Evolutionary conservation across 2,113 vertebrate genomes (phyloP).

Genomic region (Protomyctophum bolini): DNA sequence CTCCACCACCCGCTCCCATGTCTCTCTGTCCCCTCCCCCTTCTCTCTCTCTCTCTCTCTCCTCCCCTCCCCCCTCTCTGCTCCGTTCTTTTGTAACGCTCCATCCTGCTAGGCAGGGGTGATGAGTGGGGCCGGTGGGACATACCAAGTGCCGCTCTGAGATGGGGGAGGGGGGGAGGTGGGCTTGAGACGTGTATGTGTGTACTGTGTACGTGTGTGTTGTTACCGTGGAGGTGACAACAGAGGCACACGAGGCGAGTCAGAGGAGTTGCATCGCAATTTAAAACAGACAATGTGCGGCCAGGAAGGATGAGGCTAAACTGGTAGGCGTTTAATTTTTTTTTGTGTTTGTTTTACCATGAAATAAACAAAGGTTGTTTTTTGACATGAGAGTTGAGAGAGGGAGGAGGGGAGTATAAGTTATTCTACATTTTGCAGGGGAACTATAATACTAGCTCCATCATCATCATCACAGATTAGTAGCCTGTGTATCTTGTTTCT

Average conservation of each 20-base stretch:
- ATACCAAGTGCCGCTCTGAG: constrained; percentile 9
- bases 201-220: constrained; percentile 26
- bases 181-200: neutral
- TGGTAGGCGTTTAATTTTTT: no score
- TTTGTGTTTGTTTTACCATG: no score
- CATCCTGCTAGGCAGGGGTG: constrained; percentile 24
- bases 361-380: no score
- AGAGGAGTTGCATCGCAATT: neutral
- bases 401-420: no score
- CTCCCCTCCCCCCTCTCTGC: neutral
- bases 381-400: no score
- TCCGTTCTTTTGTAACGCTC: constrained; percentile 2
- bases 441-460: no score
- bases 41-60: constrained; percentile 1
- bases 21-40: constrained; percentile 21
- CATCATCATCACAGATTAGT: no score
- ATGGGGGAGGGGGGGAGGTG: constrained; percentile 2
- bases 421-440: no score
- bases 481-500: no score
- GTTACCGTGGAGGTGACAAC: constrained; percentile 15
- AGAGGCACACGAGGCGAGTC: constrained; percentile 4
- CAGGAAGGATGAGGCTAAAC: no score
- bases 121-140: constrained; percentile 7
- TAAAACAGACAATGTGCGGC: no score
- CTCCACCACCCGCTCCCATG: neutral